Percentiles rank a stretch among this genome's conserved stretches.
Evolutionary conservation across 64 coral and sea anemone species (phyloP).

Genomic region (Dendronephthya gigantea): DNA sequence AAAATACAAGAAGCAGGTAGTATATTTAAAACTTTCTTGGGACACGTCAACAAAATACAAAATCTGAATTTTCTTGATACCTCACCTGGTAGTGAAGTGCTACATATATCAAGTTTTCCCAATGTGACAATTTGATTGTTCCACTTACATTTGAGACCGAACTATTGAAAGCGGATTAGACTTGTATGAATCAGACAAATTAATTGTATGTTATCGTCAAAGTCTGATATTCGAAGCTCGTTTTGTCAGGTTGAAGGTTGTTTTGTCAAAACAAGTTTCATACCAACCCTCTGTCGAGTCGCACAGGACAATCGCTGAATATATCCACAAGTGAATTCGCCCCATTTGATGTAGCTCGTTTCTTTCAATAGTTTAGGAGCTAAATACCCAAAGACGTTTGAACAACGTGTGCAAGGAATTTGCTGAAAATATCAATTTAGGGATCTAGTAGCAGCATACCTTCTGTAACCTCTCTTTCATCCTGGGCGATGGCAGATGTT

Average conservation of each 20-base stretch:
- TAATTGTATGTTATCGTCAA: no score
- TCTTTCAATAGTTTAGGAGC: constrained; percentile 45
- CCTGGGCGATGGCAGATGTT: background rate
- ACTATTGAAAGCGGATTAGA: no score
- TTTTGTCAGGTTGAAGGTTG: no score
- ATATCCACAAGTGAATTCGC: constrained; percentile 25
- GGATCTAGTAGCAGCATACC: background rate
- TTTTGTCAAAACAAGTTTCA: no score
- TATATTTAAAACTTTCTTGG: background rate
- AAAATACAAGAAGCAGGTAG: no score
- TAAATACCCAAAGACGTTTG: background rate
- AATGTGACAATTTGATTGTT: background rate
- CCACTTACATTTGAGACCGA: constrained; percentile 9
- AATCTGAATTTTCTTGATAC: background rate
- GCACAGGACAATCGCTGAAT: constrained; percentile 42
- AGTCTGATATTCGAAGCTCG: background rate
- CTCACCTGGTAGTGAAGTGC: background rate
- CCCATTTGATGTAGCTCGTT: constrained; percentile 45
- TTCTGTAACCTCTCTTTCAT: background rate
- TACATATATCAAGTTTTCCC: background rate
- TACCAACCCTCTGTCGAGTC: constrained; percentile 28
- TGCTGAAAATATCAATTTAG: background rate
- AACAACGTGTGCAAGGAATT: background rate
- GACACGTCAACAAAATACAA: background rate
- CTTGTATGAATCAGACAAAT: no score